A percentile compares a stretch with the other conserved stretches of the same genome.
Conservation (phyloP, 2,113 vertebrate species). For the Lampris megalopsis region DNA sequence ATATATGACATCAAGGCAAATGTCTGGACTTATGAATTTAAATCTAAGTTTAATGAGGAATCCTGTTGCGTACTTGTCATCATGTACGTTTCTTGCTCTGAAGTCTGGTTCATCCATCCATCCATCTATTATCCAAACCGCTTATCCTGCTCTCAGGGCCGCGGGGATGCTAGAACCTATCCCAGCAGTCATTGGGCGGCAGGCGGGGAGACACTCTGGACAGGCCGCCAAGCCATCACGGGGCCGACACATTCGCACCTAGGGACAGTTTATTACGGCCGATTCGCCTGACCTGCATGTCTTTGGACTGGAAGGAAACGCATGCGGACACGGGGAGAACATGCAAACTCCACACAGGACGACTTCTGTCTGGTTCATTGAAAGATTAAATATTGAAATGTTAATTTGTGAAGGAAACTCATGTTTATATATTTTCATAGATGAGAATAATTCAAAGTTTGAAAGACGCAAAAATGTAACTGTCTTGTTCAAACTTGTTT, state of each 20-base stretch:
- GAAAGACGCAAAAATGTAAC: conserved; percentile 10
- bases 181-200: too few relatives aligned
- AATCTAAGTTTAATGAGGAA: neutral
- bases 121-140: too few relatives aligned
- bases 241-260: too few relatives aligned
- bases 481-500: conserved; percentile 7
- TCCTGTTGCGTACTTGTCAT: neutral
- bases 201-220: too few relatives aligned
- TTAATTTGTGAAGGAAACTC: neutral
- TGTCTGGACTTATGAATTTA: conserved; percentile 21
- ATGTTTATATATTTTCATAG: neutral
- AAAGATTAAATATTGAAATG: neutral
- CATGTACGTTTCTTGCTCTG: neutral
- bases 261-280: too few relatives aligned
- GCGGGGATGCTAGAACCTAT: too few relatives aligned
- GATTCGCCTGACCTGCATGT: too few relatives aligned
- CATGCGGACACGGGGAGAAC: too few relatives aligned
- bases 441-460: neutral
- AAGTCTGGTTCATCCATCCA: neutral
- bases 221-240: too few relatives aligned
- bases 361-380: neutral
- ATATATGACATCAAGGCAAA: conserved; percentile 20
- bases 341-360: too few relatives aligned
- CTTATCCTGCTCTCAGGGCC: too few relatives aligned
- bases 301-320: too few relatives aligned